phyloP scores from a whole-genome alignment of 2,797 vertebrate genomes.

The Telmatherina bonti region DNA sequence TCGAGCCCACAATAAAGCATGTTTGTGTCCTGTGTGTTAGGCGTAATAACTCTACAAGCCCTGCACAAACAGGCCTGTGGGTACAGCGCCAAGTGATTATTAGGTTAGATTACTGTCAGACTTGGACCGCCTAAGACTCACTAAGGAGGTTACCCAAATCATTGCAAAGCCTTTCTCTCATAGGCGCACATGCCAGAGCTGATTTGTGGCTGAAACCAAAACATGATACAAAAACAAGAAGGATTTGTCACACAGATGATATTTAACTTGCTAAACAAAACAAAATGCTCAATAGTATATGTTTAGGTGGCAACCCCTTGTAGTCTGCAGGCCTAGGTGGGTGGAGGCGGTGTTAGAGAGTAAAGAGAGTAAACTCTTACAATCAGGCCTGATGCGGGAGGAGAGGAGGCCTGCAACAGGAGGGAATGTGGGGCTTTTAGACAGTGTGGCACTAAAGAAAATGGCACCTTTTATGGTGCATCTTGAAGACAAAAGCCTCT shows the following conservation, averaged over 20 bases:
- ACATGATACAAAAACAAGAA: conserved; percentile 9
- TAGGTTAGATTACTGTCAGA: conserved; percentile 73
- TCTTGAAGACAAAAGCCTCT: conserved; percentile 34
- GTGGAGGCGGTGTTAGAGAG: conserved; percentile 68
- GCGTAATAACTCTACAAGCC: conserved; percentile 53
- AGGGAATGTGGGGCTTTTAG: conserved; percentile 71
- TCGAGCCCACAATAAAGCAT: conserved; percentile 44
- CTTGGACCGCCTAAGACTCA: conserved; percentile 70
- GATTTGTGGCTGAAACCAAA: conserved; percentile 27
- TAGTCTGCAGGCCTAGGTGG: conserved; percentile 61
- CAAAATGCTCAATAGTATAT: not conserved
- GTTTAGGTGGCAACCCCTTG: conserved; percentile 64
- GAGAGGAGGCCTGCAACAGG: conserved; percentile 85
- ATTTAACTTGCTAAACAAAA: conserved; percentile 17
- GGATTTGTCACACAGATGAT: not conserved
- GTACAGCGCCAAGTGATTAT: conserved; percentile 71
- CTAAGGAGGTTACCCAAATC: conserved; percentile 76
- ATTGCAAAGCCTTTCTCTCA: conserved; percentile 58
- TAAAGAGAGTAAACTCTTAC: conserved; percentile 87
- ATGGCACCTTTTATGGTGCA: conserved; percentile 30
- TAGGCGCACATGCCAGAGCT: conserved; percentile 25
- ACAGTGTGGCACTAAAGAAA: conserved; percentile 47
- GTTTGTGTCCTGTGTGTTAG: conserved; percentile 56
- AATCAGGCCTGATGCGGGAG: conserved; percentile 94
- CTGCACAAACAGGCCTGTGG: conserved; percentile 55